Base-by-base conservation (phyloP, 1,140 invertebrate genomes). In the Drosophila sproati region DNA sequence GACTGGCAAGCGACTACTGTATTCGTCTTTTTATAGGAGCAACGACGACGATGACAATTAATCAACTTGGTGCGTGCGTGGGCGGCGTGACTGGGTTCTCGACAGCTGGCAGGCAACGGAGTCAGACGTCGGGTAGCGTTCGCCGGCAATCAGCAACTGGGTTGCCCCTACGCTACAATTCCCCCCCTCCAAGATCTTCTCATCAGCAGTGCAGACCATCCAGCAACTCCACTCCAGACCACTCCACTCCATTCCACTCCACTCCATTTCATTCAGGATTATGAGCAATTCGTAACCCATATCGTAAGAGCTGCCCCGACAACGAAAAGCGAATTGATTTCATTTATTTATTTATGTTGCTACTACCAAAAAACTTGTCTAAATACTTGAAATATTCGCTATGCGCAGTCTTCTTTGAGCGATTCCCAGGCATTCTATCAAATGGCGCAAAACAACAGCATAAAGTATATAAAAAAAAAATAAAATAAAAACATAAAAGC, bases 301-400 rank as follows among this genome's bases (percentile, higher is more conserved):
- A 55, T 39, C 32, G 12, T 12, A 35, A 56, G 51, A 5, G 12
- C n/a, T 20, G 39, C 3, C 39, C n/a, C 5, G 29, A 29, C 8
- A 61, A 20, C 6, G 32, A 35, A 12, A 52, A 39, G 52, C 54
- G 62, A 72, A 72, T 73, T 68, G 52, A 67, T 80, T 80, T 78
- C 55, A 54, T 63, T 79, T 79, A 81, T 81, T 81, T 81, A 80
- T 81, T 81, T 81, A 77, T 81, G 67, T 47, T 80, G 63, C 63
- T 73, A 68, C 72, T 66, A 72, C 43, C 54, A 69, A 76, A 67
- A 80, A 80, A 80, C 64, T 78, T 59, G 68, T 71, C 60, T 63
- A 69, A 83, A 83, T 67, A 78, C 64, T 76, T 77, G 60, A 83
- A 82, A 83, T 69, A 79, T 83, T 78, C 66, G 56, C 63, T 75